A percentile compares a stretch with the other conserved stretches of the same genome.
phyloP scores from a whole-genome alignment of 2,888 invertebrate genomes.

The Melipona bicolor region DNA sequence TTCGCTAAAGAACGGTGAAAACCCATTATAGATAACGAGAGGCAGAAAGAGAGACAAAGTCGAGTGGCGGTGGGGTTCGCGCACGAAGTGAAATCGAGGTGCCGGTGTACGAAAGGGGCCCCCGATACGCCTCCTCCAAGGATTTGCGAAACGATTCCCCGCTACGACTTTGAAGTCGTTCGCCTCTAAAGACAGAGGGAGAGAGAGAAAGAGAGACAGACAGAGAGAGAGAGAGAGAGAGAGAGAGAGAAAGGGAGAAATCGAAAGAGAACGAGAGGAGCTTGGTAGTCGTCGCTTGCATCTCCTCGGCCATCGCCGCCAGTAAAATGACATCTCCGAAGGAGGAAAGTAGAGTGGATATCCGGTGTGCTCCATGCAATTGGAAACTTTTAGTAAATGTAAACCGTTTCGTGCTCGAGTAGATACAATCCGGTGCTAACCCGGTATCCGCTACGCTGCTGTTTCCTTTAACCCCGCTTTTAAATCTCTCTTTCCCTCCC shows the following conservation, averaged over 20 bases:
- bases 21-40: conserved; percentile 73
- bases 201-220: neutral
- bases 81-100: conserved; percentile 68
- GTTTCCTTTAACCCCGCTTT: conserved; percentile 58
- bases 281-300: conserved; percentile 54
- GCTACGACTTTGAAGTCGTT: conserved; percentile 75
- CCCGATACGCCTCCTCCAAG: conserved; percentile 70
- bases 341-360: conserved; percentile 76
- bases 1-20: conserved; percentile 68
- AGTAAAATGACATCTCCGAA: conserved; percentile 75
- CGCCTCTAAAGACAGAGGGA: conserved; percentile 12
- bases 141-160: conserved; percentile 74
- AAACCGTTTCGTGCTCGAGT: conserved; percentile 78
- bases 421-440: conserved; percentile 76
- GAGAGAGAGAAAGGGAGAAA: conserved; percentile 9
- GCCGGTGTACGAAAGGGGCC: conserved; percentile 64
- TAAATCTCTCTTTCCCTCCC: conserved; percentile 50
- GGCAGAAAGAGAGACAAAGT: conserved; percentile 67
- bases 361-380: conserved; percentile 71
- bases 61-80: conserved; percentile 29
- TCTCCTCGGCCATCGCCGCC: conserved; percentile 65
- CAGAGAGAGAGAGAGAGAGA: neutral
- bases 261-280: conserved; percentile 1
- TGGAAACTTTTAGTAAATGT: conserved; percentile 80
- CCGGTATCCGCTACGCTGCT: conserved; percentile 61